A percentile compares a stretch with the other conserved stretches of the same genome.
These are phyloP conservation scores for Dinoponera quadriceps DNA, from an alignment of 1,140 invertebrate genomes.

Conservation along the genomic window DNA sequence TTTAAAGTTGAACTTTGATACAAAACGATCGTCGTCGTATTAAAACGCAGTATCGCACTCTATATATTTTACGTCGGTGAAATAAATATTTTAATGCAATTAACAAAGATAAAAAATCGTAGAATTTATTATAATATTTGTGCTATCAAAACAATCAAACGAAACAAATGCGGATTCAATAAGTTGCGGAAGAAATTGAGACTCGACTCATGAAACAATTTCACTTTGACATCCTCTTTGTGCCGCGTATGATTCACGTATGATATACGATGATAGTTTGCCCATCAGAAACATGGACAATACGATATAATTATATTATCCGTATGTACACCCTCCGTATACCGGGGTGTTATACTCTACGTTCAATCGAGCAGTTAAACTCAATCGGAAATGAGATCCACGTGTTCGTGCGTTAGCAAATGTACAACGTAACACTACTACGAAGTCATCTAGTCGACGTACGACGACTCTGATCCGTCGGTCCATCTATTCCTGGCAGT, in stretches of 20 bases:
- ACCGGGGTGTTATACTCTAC: conserved; percentile 62
- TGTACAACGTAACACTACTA: conserved; percentile 59
- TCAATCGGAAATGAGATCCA: conserved; percentile 70
- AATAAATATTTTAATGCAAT: conserved; percentile 19
- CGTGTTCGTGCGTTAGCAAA: conserved; percentile 65
- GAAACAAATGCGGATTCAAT: neutral
- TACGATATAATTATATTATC: conserved; percentile 18
- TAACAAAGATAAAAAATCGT: neutral
- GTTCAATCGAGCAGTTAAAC: conserved; percentile 72
- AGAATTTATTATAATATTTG: neutral
- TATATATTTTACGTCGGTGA: neutral
- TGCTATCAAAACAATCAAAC: neutral
- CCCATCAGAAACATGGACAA: neutral
- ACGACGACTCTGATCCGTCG: conserved; percentile 75
- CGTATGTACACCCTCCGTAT: neutral
- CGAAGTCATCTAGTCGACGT: conserved; percentile 77
- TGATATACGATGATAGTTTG: neutral
- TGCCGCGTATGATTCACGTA: neutral
- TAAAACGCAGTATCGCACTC: neutral
- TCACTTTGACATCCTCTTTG: neutral
- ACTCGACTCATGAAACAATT: neutral
- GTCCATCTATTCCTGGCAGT: conserved; percentile 84
- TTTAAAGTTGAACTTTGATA: conserved; percentile 33
- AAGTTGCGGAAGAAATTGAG: no score
- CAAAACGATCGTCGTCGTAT: conserved; percentile 13